Percentiles rank a stretch among this genome's conserved stretches.
Conservation (phyloP, 2,797 vertebrate species). For the Acestrorhynchus altus region DNA sequence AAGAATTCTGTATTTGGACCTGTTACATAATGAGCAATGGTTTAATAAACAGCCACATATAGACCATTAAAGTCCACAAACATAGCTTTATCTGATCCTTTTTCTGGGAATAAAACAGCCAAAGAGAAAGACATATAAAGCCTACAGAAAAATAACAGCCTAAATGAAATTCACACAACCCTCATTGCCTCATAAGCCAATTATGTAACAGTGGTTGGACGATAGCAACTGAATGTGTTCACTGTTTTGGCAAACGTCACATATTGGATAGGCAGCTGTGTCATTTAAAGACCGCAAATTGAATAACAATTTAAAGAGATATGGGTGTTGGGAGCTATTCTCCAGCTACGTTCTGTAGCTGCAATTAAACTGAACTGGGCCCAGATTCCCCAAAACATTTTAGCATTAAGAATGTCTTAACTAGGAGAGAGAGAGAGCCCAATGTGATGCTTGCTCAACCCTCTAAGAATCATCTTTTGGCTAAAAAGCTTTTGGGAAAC, state of each 20-base stretch:
- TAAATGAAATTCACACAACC: constrained; percentile 15
- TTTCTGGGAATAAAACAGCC: background rate
- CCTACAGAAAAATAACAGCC: background rate
- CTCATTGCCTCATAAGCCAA: background rate
- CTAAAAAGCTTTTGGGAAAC: no score
- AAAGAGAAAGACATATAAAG: background rate
- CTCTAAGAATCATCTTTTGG: no score
- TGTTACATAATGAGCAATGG: background rate
- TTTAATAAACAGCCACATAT: constrained; percentile 12
- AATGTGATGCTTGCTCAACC: no score
- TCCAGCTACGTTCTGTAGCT: background rate
- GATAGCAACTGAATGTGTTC: constrained; percentile 16
- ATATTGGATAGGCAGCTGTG: constrained; percentile 14
- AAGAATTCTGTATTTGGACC: background rate
- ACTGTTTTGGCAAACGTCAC: constrained; percentile 23
- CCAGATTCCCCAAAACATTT: no score
- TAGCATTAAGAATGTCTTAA: no score
- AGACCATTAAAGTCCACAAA: background rate
- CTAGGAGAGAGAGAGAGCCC: no score
- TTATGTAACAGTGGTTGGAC: constrained; percentile 39
- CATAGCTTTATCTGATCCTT: constrained; percentile 4
- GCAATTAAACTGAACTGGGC: background rate
- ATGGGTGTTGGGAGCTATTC: background rate
- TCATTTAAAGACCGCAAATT: constrained; percentile 22
- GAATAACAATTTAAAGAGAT: background rate